Percentiles rank a stretch among this genome's conserved stretches.
Conservation (phyloP, 2,113 vertebrate genomes). For the Mesitornis unicolor region DNA sequence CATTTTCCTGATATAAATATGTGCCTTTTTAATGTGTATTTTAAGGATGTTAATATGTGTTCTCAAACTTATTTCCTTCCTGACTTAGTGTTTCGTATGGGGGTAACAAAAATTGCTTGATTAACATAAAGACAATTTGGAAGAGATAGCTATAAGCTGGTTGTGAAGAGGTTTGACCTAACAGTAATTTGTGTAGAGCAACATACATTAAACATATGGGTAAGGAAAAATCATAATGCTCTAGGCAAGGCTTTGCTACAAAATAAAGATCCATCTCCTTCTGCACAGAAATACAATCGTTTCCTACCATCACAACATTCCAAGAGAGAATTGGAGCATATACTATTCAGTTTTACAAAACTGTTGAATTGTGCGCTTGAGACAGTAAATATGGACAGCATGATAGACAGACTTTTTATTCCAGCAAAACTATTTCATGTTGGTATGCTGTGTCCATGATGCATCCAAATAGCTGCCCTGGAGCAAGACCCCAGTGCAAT, state of each 20-base stretch:
- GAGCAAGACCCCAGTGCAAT: conserved; percentile 12
- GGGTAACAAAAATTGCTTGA: not conserved
- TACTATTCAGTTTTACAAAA: conserved; percentile 61
- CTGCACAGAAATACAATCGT: conserved; percentile 28
- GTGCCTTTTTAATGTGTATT: not conserved
- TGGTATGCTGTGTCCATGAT: not conserved
- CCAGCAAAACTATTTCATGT: conserved; percentile 23
- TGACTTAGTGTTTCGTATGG: not conserved
- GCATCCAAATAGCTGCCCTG: conserved; percentile 3
- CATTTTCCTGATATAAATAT: not conserved
- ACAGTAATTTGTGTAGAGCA: not conserved
- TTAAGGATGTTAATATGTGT: not conserved
- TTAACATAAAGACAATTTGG: not conserved
- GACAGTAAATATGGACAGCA: conserved; percentile 47
- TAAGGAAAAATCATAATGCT: not conserved
- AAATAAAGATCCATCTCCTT: conserved; percentile 47
- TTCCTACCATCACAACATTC: conserved; percentile 35
- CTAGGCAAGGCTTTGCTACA: conserved; percentile 1
- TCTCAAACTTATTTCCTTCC: not conserved
- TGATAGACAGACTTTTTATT: conserved; percentile 43
- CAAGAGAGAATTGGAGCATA: conserved; percentile 54
- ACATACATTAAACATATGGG: conserved; percentile 23
- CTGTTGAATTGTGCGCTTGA: conserved; percentile 55
- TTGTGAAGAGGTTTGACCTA: not conserved
- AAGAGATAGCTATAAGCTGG: not conserved